Conservation (phyloP, 2,888 invertebrate species). For the Netelia virgata region DNA sequence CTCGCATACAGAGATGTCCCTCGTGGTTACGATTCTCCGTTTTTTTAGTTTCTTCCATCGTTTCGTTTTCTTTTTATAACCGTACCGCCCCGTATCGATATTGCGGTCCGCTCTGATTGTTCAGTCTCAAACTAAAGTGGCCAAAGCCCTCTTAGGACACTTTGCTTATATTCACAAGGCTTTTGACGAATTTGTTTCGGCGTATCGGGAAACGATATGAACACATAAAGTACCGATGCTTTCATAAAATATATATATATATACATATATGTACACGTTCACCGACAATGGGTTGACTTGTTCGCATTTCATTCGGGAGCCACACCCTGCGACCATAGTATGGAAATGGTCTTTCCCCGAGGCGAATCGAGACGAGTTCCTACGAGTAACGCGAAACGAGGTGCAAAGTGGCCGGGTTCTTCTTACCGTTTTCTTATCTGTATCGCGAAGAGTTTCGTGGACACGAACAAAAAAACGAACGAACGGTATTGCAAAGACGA, state of each 20-base stretch:
- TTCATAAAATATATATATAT: background rate
- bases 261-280: background rate
- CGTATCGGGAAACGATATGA: background rate
- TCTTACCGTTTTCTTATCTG: slow-evolving; percentile 60
- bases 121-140: background rate
- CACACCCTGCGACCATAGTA: slow-evolving; percentile 34
- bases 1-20: slow-evolving; percentile 38
- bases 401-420: slow-evolving; percentile 64
- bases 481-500: slow-evolving; percentile 27
- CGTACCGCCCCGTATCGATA: background rate
- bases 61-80: slow-evolving; percentile 1
- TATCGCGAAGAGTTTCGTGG: slow-evolving; percentile 42
- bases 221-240: background rate
- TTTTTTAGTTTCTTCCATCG: background rate
- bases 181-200: background rate
- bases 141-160: background rate
- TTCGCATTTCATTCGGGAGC: background rate
- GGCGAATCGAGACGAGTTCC: slow-evolving; percentile 46
- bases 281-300: slow-evolving; percentile 9
- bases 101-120: background rate
- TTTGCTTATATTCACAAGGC: background rate
- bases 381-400: slow-evolving; percentile 60
- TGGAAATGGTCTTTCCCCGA: slow-evolving; percentile 58
- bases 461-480: slow-evolving; percentile 30
- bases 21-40: slow-evolving; percentile 41